Evolutionary conservation across 2,113 vertebrate species (phyloP).

Genomic region (Elgaria multicarinata): DNA sequence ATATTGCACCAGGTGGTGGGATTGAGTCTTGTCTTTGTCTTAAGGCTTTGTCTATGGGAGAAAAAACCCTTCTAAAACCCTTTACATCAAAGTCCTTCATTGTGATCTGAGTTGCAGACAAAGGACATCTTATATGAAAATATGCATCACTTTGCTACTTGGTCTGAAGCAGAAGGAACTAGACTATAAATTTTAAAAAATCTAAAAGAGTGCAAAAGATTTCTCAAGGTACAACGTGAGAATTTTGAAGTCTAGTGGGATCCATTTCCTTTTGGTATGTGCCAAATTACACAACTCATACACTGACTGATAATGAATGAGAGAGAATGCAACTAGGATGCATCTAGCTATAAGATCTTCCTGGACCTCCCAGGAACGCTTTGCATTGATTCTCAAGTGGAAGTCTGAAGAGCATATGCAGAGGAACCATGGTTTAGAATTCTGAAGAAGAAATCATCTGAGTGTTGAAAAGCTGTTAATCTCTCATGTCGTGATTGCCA

Average conservation of each 20-base stretch:
- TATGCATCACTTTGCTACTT: not conserved
- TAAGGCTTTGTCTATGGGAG: not conserved
- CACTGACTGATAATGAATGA: slow-evolving; percentile 28
- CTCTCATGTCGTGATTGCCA: slow-evolving; percentile 35
- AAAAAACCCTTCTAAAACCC: not conserved
- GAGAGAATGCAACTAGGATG: not conserved
- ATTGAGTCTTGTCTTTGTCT: not conserved
- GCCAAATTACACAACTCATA: slow-evolving; percentile 1
- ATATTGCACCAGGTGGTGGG: not conserved
- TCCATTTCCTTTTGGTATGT: not conserved
- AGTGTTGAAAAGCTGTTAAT: slow-evolving; percentile 49
- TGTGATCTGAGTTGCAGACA: not conserved
- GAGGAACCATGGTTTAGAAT: slow-evolving; percentile 39
- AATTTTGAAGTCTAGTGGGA: slow-evolving; percentile 20
- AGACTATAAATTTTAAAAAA: slow-evolving; percentile 22
- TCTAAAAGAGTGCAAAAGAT: not conserved
- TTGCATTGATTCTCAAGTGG: slow-evolving; percentile 32
- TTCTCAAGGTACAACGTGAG: not conserved
- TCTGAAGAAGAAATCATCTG: slow-evolving; percentile 31
- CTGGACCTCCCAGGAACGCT: slow-evolving; percentile 17
- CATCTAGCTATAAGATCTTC: not conserved
- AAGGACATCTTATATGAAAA: not conserved
- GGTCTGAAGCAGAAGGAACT: not conserved
- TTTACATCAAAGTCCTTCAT: not conserved
- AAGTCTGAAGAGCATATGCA: slow-evolving; percentile 12